Evolutionary conservation across 2,113 vertebrate species (phyloP).

Genomic region (Chiloscyllium plagiosum): DNA sequence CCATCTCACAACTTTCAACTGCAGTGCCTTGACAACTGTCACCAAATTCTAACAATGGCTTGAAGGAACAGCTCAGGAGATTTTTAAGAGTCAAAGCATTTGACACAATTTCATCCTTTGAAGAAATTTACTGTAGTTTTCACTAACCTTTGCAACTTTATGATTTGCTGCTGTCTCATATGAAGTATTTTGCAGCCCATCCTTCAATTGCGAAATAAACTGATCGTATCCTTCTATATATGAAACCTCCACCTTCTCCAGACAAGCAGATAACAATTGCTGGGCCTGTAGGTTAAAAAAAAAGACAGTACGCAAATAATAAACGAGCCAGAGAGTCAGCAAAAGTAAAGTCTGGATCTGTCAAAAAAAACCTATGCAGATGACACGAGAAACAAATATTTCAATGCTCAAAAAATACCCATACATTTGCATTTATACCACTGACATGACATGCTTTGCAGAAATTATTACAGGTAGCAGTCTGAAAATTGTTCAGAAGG

Average conservation of each 20-base stretch:
- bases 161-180: slow-evolving; percentile 98
- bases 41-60: not conserved
- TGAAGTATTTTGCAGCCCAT: slow-evolving; percentile 98
- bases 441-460: not conserved
- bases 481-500: not conserved
- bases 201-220: slow-evolving; percentile 93
- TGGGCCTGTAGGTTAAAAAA: slow-evolving; percentile 67
- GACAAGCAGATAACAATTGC: slow-evolving; percentile 87
- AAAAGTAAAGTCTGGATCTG: not conserved
- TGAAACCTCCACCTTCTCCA: slow-evolving; percentile 94
- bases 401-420: not conserved
- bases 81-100: not conserved
- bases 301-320: not conserved
- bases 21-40: not conserved
- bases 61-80: not conserved
- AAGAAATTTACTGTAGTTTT: not conserved
- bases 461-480: not conserved
- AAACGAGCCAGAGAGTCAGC: not conserved
- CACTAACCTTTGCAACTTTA: slow-evolving; percentile 96
- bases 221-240: slow-evolving; percentile 91
- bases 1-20: not conserved
- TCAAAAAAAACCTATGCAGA: not conserved
- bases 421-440: not conserved
- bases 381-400: not conserved
- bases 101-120: not conserved